Evolutionary conservation across 2,888 invertebrate genomes (phyloP).

Genomic region (Pogonocherus hispidulus): DNA sequence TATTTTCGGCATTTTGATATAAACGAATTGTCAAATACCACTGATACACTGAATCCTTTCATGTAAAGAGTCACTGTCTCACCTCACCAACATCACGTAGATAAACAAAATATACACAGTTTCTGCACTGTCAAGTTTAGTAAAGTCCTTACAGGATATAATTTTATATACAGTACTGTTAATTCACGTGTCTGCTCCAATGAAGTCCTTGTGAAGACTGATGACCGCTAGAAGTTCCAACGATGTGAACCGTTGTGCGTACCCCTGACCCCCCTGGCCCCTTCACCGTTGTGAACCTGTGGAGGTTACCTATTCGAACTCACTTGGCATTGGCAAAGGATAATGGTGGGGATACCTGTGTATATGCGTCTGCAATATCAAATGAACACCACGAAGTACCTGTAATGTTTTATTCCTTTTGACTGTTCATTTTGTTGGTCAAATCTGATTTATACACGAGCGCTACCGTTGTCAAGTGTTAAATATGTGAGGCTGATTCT

Average conservation of each 20-base stretch:
- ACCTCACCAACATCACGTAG: conserved; percentile 24
- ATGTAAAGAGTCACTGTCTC: conserved; percentile 25
- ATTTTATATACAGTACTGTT: conserved; percentile 22
- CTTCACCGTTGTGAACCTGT: conserved; percentile 59
- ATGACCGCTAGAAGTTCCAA: conserved; percentile 65
- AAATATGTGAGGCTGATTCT: not conserved
- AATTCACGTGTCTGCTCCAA: conserved; percentile 56
- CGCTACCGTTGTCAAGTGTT: not conserved
- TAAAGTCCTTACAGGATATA: conserved; percentile 20
- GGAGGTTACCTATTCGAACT: conserved; percentile 66
- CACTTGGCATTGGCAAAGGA: conserved; percentile 59
- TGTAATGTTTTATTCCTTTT: conserved; percentile 38
- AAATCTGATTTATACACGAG: conserved; percentile 29
- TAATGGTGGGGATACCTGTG: conserved; percentile 44
- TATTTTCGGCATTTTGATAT: conserved; percentile 86
- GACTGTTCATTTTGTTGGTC: conserved; percentile 37
- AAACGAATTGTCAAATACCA: conserved; percentile 37
- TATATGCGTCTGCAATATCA: conserved; percentile 29
- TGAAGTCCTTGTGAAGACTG: conserved; percentile 67
- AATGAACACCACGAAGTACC: conserved; percentile 16
- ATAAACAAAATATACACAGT: not conserved
- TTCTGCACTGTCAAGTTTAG: conserved; percentile 7
- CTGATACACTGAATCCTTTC: conserved; percentile 22
- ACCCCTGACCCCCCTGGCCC: conserved; percentile 56
- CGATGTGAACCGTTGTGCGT: conserved; percentile 64